A percentile compares a stretch with the other conserved stretches of the same genome.
These are phyloP conservation scores for Spodoptera littoralis DNA, from an alignment of 2,888 invertebrate species.

Conservation along the genomic window DNA sequence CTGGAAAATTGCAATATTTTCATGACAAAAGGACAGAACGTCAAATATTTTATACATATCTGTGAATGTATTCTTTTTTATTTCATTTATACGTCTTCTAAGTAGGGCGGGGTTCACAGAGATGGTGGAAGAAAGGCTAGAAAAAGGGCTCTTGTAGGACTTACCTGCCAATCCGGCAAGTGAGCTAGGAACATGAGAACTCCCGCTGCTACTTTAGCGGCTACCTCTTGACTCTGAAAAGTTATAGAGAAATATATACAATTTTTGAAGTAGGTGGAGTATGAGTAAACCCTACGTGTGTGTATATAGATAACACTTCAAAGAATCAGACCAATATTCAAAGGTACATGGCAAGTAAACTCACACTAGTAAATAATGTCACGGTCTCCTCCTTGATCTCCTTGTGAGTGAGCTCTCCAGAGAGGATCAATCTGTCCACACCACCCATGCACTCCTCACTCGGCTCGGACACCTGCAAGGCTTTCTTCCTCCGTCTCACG, in stretches of 20 bases:
- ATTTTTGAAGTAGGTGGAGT: no score
- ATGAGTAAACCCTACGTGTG: no score
- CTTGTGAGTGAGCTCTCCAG: slow-evolving; percentile 67
- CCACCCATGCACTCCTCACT: slow-evolving; percentile 68
- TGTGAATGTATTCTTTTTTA: no score
- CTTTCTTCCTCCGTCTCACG: slow-evolving; percentile 63
- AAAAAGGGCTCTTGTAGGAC: not conserved
- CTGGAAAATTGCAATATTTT: slow-evolving; percentile 56
- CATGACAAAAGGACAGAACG: no score
- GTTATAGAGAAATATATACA: no score
- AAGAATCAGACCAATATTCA: no score
- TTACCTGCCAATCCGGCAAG: slow-evolving; percentile 81
- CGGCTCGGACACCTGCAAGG: slow-evolving; percentile 42
- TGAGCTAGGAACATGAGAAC: slow-evolving; percentile 76
- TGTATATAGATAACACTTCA: no score
- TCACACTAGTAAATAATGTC: slow-evolving; percentile 77
- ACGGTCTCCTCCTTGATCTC: slow-evolving; percentile 73
- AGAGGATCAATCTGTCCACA: slow-evolving; percentile 74
- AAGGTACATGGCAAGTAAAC: slow-evolving; percentile 11
- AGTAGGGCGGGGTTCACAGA: no score
- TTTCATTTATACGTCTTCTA: no score
- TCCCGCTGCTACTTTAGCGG: slow-evolving; percentile 78
- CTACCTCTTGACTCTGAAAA: slow-evolving; percentile 82
- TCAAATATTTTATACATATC: no score
- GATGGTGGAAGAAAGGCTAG: no score